Evolutionary conservation across 1,140 invertebrate genomes (phyloP), one percentile per base, ranked within the genome.

Genomic region (Scylla paramamosain): DNA sequence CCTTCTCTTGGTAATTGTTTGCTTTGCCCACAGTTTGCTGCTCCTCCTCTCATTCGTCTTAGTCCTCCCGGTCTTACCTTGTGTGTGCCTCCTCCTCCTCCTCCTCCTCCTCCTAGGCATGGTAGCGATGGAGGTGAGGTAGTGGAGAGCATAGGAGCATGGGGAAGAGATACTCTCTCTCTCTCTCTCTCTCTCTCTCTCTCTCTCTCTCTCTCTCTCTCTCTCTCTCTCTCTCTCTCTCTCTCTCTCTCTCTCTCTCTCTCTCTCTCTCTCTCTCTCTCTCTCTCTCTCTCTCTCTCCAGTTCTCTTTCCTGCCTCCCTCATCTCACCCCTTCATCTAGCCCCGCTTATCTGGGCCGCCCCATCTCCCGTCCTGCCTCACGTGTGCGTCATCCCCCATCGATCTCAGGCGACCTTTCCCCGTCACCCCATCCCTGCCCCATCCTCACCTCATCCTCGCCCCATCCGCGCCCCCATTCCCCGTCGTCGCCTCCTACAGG

Each of bases 171-270:
- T 7, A 20, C 0, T n/a, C n/a, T n/a, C 20, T 8, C n/a, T 25
- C 67, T n/a, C 28, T 77, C 10, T 14, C 31, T n/a, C 31, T 25
- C 16, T 7, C 59, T 77, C 31, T 48, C 31, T 32, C 59, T 32
- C 59, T 45, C 31, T 16, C 59, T 32, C 31, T 48, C 45, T 32
- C 31, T 31, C 59, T 77, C n/a, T 20, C 59, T 59, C 31, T 20
- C 20, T 59, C 59, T 32, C 59, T 59, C n/a, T 32, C 16, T 92
- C 91, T 25, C 12, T 52, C 48, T 28, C 28, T n/a, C n/a, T 32
- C 86, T n/a, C 86, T 88, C n/a, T 12, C 86, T 46, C 92, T 31
- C 82, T 93, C 67, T 28, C 92, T 93, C 31, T 28, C 77, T 84
- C 77, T 92, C 92, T 28, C 29, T 45, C 77, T 93, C 91, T n/a